Conservation (phyloP, 2,888 invertebrate genomes). For the Lycocerus yunnanus region DNA sequence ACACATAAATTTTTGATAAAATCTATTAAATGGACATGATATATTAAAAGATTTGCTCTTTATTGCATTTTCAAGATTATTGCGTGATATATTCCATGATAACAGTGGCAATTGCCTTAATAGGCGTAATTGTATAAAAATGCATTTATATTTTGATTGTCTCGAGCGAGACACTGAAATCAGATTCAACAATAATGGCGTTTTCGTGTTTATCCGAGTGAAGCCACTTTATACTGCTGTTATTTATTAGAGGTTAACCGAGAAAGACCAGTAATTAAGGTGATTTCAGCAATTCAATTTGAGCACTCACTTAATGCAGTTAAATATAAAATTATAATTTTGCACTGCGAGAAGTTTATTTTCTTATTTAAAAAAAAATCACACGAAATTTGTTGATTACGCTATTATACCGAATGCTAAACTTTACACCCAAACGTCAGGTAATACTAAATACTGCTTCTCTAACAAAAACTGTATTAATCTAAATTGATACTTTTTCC, state of each 20-base stretch:
- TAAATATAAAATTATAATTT: not conserved
- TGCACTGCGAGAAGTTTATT: not conserved
- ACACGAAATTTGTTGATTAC: not conserved
- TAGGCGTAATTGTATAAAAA: not conserved
- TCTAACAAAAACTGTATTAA: too few relatives aligned
- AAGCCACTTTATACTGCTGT: slow-evolving; percentile 31
- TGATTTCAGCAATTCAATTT: slow-evolving; percentile 9
- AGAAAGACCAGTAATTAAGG: slow-evolving; percentile 13
- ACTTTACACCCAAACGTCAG: too few relatives aligned
- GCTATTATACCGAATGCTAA: too few relatives aligned
- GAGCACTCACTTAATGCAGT: not conserved
- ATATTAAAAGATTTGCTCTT: not conserved
- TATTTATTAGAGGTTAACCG: slow-evolving; percentile 34
- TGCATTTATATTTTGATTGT: not conserved
- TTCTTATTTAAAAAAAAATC: not conserved
- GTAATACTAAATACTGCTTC: too few relatives aligned
- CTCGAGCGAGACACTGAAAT: slow-evolving; percentile 10
- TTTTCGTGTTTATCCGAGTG: slow-evolving; percentile 43
- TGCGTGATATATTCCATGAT: not conserved
- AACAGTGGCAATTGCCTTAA: not conserved
- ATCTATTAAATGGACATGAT: not conserved
- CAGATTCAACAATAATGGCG: slow-evolving; percentile 42
- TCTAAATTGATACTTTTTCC: too few relatives aligned
- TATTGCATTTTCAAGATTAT: not conserved
- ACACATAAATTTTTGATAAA: not conserved